Conservation (phyloP, 2,797 vertebrate genomes). For the Margarornis squamiger region DNA sequence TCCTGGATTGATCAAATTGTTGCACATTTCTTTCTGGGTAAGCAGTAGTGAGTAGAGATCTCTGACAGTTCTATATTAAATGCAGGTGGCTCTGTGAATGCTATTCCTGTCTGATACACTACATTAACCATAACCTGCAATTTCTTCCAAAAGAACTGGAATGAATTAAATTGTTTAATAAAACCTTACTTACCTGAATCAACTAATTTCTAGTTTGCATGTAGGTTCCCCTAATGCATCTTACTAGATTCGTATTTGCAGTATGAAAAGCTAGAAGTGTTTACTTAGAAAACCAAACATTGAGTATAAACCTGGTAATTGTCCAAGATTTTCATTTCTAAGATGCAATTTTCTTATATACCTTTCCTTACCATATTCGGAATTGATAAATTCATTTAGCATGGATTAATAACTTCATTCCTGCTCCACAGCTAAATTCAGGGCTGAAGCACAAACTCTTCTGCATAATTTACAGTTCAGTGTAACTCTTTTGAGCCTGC, state of each 20-base stretch:
- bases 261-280: constrained; percentile 65
- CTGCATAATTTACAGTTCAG: background rate
- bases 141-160: constrained; percentile 80
- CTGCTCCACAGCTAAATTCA: background rate
- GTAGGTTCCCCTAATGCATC: constrained; percentile 65
- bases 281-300: constrained; percentile 73
- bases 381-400: constrained; percentile 40
- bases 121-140: constrained; percentile 80
- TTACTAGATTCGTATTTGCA: constrained; percentile 69
- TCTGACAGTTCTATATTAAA: constrained; percentile 81
- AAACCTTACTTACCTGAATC: constrained; percentile 79
- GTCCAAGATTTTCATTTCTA: constrained; percentile 66
- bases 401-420: constrained; percentile 37
- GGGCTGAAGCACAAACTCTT: background rate
- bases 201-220: constrained; percentile 76
- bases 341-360: constrained; percentile 58
- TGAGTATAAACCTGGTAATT: constrained; percentile 75
- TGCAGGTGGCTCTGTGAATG: constrained; percentile 77
- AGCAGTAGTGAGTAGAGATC: constrained; percentile 71
- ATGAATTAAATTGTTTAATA: constrained; percentile 83
- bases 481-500: background rate
- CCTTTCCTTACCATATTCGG: constrained; percentile 65
- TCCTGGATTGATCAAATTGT: constrained; percentile 54
- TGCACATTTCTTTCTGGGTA: constrained; percentile 61
- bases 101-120: constrained; percentile 75